Conservation (phyloP, 2,113 vertebrate genomes). For the Pardalotus punctatus region DNA sequence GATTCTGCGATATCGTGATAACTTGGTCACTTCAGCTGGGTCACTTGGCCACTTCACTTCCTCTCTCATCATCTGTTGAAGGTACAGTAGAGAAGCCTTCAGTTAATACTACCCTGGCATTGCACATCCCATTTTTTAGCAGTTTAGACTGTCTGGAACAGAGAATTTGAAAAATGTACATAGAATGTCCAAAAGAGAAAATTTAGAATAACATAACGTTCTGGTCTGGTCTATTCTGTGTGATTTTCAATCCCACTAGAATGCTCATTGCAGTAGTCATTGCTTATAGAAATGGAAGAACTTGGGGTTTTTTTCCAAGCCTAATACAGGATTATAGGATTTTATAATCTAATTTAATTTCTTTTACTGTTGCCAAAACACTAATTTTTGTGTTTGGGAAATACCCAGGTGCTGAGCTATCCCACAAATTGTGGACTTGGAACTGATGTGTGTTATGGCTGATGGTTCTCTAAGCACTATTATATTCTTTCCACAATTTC, state of each 20-base stretch:
- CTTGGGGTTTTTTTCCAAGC: background rate
- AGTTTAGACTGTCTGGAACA: background rate
- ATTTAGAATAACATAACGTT: background rate
- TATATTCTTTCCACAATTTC: background rate
- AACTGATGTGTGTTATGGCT: background rate
- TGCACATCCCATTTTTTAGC: background rate
- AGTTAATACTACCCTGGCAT: background rate
- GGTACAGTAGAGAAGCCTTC: background rate
- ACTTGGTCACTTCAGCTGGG: background rate
- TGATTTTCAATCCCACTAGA: background rate
- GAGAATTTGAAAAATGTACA: background rate
- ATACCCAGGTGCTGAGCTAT: background rate
- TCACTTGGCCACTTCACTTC: background rate
- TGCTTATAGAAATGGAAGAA: background rate
- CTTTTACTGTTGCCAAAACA: background rate
- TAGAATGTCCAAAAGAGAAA: background rate
- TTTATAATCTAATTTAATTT: background rate
- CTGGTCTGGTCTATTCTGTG: background rate
- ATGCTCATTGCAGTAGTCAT: background rate
- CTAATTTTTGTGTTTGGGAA: background rate
- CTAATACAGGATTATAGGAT: background rate
- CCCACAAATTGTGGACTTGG: background rate
- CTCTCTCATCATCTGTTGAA: background rate
- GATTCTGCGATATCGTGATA: background rate
- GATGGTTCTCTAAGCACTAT: background rate